Conservation (phyloP, 2,797 vertebrate genomes). For the Neosilurus mollespiculum region DNA sequence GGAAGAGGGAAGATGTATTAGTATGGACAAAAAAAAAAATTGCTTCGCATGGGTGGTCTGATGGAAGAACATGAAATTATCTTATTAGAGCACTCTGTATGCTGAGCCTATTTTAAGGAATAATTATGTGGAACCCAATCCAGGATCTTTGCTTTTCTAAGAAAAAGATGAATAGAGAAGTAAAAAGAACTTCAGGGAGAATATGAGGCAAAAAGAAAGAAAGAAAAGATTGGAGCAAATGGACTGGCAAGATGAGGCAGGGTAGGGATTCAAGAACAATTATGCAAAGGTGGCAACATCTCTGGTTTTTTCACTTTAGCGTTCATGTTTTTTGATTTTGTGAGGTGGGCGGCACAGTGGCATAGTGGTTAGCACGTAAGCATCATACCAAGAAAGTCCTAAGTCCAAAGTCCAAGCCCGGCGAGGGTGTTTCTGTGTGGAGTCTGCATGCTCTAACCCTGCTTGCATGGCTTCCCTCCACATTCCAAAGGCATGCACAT, state of each 20-base stretch:
- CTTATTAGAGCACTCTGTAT: conserved; percentile 34
- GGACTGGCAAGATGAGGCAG: neutral
- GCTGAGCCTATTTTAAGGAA: conserved; percentile 20
- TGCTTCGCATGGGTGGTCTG: neutral
- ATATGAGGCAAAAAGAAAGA: neutral
- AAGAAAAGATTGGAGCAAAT: neutral
- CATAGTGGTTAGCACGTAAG: too few species aligned
- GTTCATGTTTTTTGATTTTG: neutral
- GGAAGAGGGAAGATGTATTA: conserved; percentile 9
- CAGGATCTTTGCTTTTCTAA: neutral
- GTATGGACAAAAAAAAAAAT: neutral
- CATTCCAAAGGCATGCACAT: too few species aligned
- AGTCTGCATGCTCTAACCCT: too few species aligned
- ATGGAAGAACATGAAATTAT: conserved; percentile 25
- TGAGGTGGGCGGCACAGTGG: too few species aligned
- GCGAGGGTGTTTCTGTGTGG: too few species aligned
- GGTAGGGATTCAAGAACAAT: neutral
- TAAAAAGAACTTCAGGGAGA: neutral
- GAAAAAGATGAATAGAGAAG: neutral
- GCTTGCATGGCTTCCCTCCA: too few species aligned
- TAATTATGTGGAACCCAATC: conserved; percentile 14
- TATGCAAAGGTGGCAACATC: neutral
- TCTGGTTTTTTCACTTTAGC: neutral
- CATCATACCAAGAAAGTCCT: too few species aligned
- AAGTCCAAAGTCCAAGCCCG: too few species aligned